phyloP scores from a whole-genome alignment of 2,888 invertebrate genomes.

The Galeopsomyia nigrocyanea region DNA sequence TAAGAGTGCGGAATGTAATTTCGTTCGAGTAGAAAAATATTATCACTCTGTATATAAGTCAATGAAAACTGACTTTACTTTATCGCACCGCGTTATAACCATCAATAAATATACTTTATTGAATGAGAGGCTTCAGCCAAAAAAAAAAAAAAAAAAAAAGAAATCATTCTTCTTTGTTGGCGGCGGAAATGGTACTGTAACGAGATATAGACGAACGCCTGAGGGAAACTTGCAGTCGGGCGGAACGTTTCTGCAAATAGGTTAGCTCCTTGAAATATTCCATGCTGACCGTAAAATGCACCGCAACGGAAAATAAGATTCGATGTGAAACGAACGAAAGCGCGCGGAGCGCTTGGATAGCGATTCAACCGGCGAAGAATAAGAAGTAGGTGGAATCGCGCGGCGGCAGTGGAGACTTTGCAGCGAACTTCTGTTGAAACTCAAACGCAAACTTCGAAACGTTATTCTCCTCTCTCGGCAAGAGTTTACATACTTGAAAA shows the following conservation, averaged over 20 bases:
- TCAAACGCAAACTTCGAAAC: constrained; percentile 19
- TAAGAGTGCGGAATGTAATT: background rate
- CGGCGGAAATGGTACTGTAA: too few species aligned
- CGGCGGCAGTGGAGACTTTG: constrained; percentile 3
- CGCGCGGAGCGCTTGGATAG: too few species aligned
- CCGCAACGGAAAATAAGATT: constrained; percentile 18
- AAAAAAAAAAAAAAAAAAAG: too few species aligned
- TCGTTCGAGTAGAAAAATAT: too few species aligned
- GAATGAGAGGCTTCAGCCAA: too few species aligned
- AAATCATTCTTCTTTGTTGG: too few species aligned
- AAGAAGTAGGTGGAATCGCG: background rate
- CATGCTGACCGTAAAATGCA: background rate
- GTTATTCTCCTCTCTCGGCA: background rate
- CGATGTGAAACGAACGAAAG: constrained; percentile 8
- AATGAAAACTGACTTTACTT: too few species aligned
- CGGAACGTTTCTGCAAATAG: constrained; percentile 5
- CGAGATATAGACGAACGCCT: too few species aligned
- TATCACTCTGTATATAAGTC: too few species aligned
- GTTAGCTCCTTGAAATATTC: constrained; percentile 7
- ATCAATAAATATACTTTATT: too few species aligned
- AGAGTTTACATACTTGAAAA: constrained; percentile 13
- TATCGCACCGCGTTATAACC: too few species aligned
- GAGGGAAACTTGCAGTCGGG: too few species aligned
- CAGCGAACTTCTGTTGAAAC: constrained; percentile 18
- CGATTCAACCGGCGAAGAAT: background rate